These are phyloP conservation scores for Dolichotis patagonum DNA, from an alignment of 2,113 vertebrate genomes.

Conservation along the genomic window DNA sequence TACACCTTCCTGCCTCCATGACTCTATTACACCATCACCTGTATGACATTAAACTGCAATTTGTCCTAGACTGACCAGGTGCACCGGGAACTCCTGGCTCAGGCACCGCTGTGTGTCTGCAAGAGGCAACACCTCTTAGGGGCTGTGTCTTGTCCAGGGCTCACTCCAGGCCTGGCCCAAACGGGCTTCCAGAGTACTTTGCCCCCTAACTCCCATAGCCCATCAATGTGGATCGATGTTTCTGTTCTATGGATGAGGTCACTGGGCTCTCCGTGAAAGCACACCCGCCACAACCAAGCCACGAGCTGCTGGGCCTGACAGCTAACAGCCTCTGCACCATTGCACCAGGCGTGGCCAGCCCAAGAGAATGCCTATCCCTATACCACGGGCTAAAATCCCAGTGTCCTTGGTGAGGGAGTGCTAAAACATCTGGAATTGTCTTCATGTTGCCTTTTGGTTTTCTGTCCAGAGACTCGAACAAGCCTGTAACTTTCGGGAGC, in stretches of 20 bases:
- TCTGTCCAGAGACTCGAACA: not conserved
- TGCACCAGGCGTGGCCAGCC: not conserved
- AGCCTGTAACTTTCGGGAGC: not conserved
- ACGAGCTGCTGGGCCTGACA: too few species aligned
- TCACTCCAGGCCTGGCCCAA: not conserved
- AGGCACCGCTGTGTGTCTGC: rapidly evolving
- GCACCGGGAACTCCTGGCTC: not conserved
- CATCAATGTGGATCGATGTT: not conserved
- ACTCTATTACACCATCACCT: not conserved
- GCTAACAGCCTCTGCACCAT: rapidly evolving
- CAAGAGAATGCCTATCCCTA: not conserved
- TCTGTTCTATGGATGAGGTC: not conserved
- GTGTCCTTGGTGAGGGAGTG: not conserved
- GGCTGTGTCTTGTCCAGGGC: rapidly evolving
- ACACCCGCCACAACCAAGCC: not conserved
- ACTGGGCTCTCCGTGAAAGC: not conserved
- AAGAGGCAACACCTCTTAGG: not conserved
- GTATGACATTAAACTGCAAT: not conserved
- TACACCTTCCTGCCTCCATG: not conserved
- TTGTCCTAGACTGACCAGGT: not conserved
- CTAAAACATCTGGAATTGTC: not conserved
- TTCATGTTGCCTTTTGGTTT: constrained; percentile 45
- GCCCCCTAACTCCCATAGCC: not conserved
- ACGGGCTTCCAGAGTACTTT: rapidly evolving
- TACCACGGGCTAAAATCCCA: not conserved